Base-by-base conservation (phyloP, 2,888 invertebrate species). In the Rotaria sp. region DNA sequence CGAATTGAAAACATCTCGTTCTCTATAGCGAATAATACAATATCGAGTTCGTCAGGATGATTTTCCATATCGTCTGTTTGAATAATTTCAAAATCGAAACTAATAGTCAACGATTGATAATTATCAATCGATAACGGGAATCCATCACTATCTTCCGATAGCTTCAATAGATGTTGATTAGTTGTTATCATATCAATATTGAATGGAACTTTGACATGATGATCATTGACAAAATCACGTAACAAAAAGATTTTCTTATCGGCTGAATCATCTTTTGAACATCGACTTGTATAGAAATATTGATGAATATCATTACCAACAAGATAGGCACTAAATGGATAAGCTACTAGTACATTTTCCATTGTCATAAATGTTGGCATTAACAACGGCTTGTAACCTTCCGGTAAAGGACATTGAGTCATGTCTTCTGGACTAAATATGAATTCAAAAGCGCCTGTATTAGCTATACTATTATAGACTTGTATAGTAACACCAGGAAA, bases 341-440 rank as follows among this genome's bases (percentile, higher is more conserved):
- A 59, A 30, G 11, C 59, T 3, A 59, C 59, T 0, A n/a, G 10
- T 26, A 30, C 10, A 30, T 59, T 30, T 13, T 30, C 30, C 13
- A 3, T 59, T 30, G n/a, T 5, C 10, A 59, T 10, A 21, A 13
- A 52, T 59, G n/a, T 59, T 3, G 59, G 59, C 15, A 59, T 11
- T 30, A 59, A 59, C 18, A 59, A 30, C 3, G 74, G 74, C 21
- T 74, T 74, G 13, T 74, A 74, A 74, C 38, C 74, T 13, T 74
- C 7, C 10, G 74, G 74, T 74, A 74, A 74, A 21, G 74, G 74
- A 74, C 74, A 74, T 7, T 74, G 7, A 0, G 3, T 7, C 74
- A 74, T 74, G 38, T 74, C 74, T 74, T 74, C 74, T 74, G 74
- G 74, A 38, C 74, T 74, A 38, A 74, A 30, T 30, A 74, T 74